These are phyloP conservation scores for Typhlomys cinereus DNA, from an alignment of 2,113 vertebrate genomes.

Conservation along the genomic window DNA sequence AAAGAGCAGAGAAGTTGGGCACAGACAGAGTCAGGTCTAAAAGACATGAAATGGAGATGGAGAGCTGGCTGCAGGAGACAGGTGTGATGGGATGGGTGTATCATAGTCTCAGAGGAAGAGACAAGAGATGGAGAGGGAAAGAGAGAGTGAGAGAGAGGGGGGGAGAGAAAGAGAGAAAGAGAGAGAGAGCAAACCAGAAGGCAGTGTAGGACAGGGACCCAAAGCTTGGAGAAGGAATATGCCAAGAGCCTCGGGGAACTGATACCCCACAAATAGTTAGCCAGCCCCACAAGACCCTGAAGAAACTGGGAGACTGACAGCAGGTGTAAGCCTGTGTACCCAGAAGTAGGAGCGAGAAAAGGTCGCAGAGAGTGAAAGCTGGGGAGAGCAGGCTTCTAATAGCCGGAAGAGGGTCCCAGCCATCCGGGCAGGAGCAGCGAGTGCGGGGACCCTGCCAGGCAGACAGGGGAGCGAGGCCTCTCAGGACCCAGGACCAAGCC, in stretches of 20 bases:
- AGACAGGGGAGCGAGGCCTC: background rate
- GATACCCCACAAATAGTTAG: background rate
- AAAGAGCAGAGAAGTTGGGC: slow-evolving; percentile 52
- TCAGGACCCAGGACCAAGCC: slow-evolving; percentile 65
- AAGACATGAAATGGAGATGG: background rate
- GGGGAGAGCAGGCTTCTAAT: background rate
- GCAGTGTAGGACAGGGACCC: background rate
- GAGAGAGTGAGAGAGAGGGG: background rate
- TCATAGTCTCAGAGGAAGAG: background rate
- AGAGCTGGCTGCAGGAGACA: slow-evolving; percentile 45
- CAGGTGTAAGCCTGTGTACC: background rate
- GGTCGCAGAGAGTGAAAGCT: background rate
- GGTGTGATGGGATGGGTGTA: background rate
- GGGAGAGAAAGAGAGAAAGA: background rate
- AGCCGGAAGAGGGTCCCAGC: slow-evolving; percentile 6
- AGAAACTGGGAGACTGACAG: background rate
- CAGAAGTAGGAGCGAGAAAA: slow-evolving; percentile 28
- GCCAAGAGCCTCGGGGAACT: slow-evolving; percentile 31
- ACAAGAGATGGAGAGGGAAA: background rate
- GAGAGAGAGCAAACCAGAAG: background rate
- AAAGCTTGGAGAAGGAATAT: background rate
- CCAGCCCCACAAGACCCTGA: slow-evolving; percentile 11
- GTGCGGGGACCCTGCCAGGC: background rate
- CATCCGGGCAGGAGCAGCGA: accelerated
- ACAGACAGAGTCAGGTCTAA: slow-evolving; percentile 8